phyloP scores from a whole-genome alignment of 2,797 vertebrate species.

The Odontamblyopus lacepedii region DNA sequence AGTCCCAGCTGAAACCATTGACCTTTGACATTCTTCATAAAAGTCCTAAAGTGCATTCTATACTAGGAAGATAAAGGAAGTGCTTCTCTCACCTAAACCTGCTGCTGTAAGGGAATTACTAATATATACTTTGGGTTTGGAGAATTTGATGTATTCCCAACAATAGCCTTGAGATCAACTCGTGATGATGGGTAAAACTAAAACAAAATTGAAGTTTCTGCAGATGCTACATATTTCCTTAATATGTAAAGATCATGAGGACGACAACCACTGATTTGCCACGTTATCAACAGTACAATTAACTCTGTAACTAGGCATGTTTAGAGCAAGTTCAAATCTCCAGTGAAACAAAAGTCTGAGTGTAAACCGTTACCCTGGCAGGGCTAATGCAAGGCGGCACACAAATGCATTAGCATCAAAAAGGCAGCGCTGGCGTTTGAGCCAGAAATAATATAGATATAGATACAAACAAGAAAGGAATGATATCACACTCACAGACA shows the following conservation, averaged over 20 bases:
- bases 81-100: constrained; percentile 32
- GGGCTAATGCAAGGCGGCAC: constrained; percentile 69
- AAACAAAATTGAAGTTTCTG: constrained; percentile 31
- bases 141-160: constrained; percentile 41
- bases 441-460: constrained; percentile 54
- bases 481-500: constrained; percentile 57
- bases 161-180: constrained; percentile 34
- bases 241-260: background rate
- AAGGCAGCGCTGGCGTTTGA: constrained; percentile 76
- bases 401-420: constrained; percentile 67
- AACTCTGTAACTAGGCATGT: background rate
- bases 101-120: constrained; percentile 19
- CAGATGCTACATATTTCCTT: constrained; percentile 12
- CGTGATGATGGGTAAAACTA: constrained; percentile 26
- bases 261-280: background rate
- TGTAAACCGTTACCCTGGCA: constrained; percentile 68
- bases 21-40: constrained; percentile 36
- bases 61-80: constrained; percentile 53
- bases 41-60: constrained; percentile 70
- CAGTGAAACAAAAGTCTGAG: constrained; percentile 52
- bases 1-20: constrained; percentile 24
- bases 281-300: background rate
- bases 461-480: constrained; percentile 65
- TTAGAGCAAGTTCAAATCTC: constrained; percentile 4
- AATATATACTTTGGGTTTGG: constrained; percentile 34